A percentile compares a stretch with the other conserved stretches of the same genome.
phyloP scores from a whole-genome alignment of 2,888 invertebrate genomes.

The Cephus pygmeus region DNA sequence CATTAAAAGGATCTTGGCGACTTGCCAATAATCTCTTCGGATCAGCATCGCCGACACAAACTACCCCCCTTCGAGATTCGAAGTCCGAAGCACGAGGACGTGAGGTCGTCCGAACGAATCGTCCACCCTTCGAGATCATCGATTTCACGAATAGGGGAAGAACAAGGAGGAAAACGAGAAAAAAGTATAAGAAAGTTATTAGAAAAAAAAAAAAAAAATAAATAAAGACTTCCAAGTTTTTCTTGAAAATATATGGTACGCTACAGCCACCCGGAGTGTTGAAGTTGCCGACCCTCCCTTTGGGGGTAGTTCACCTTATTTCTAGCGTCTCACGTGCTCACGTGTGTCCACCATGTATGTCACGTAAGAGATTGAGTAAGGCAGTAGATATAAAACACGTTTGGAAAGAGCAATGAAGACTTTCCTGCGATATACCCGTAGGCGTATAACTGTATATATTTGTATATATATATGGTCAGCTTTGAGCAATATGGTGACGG shows the following conservation, averaged over 20 bases:
- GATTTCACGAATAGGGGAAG: background rate
- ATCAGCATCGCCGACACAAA: slow-evolving; percentile 34
- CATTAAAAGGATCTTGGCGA: slow-evolving; percentile 39
- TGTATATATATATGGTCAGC: too few species aligned
- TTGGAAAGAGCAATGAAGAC: background rate
- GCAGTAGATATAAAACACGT: background rate
- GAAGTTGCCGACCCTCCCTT: background rate
- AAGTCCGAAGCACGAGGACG: background rate
- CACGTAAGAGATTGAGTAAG: background rate
- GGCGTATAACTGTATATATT: background rate
- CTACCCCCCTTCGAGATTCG: slow-evolving; percentile 6
- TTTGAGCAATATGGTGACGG: background rate
- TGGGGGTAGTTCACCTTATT: background rate
- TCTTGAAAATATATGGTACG: background rate
- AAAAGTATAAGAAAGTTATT: background rate
- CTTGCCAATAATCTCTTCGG: slow-evolving; percentile 44
- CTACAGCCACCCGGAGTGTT: background rate
- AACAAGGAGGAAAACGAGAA: background rate
- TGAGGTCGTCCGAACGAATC: slow-evolving; percentile 25
- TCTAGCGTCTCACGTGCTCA: background rate
- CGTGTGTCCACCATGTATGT: background rate
- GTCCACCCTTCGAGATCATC: background rate
- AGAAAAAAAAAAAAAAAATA: background rate
- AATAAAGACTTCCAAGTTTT: background rate
- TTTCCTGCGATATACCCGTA: background rate